A percentile compares a stretch with the other conserved stretches of the same genome.
Conservation (phyloP, 2,113 vertebrate species). For the Chionodraco myersi region DNA sequence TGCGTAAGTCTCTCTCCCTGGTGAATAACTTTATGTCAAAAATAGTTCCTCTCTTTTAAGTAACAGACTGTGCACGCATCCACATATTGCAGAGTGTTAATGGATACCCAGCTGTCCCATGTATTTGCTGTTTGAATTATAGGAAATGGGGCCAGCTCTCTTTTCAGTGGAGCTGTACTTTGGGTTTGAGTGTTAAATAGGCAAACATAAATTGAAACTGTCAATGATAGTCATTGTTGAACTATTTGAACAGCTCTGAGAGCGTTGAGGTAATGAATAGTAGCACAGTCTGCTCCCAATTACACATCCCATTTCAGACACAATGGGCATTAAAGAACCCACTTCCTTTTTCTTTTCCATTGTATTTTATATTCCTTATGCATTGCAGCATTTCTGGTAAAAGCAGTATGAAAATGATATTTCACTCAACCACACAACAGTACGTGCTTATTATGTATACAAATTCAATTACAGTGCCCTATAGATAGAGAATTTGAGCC, state of each 20-base stretch:
- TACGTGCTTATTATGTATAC: neutral
- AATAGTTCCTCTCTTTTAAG: neutral
- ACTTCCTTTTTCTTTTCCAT: slow-evolving; percentile 1
- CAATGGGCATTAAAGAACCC: slow-evolving; percentile 3
- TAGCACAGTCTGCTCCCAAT: slow-evolving; percentile 19
- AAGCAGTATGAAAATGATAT: neutral
- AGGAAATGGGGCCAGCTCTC: slow-evolving; percentile 41
- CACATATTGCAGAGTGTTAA: slow-evolving; percentile 34
- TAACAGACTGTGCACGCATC: slow-evolving; percentile 2
- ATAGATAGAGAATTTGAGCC: slow-evolving; percentile 5
- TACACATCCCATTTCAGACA: slow-evolving; percentile 33
- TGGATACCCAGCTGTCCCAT: slow-evolving; percentile 44
- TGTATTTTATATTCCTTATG: neutral
- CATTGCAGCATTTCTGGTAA: neutral
- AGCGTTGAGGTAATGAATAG: slow-evolving; percentile 19
- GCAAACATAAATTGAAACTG: slow-evolving; percentile 22
- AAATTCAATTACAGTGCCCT: neutral
- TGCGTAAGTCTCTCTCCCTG: neutral
- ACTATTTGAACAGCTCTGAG: slow-evolving; percentile 6
- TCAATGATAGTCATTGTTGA: slow-evolving; percentile 4
- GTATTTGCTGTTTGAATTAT: slow-evolving; percentile 37
- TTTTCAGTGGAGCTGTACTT: slow-evolving; percentile 30
- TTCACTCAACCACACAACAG: neutral
- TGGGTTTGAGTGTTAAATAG: slow-evolving; percentile 22
- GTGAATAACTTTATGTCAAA: slow-evolving; percentile 11